Evolutionary conservation across 1,140 invertebrate species (phyloP).

Genomic region (Atopsyche davidsoni): DNA sequence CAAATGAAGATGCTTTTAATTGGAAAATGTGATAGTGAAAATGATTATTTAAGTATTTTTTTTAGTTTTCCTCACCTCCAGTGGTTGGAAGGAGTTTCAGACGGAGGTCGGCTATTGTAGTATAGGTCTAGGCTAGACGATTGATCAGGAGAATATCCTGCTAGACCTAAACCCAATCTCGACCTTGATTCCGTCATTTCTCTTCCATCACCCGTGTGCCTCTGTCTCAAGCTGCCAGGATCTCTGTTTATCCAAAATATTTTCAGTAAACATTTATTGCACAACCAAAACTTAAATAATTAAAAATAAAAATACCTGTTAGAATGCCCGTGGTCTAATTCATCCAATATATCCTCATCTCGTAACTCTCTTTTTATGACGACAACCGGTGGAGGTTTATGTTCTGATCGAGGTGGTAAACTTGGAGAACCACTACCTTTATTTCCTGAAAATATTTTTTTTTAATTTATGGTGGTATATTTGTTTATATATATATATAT

Average conservation of each 20-base stretch:
- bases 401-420: conserved; percentile 63
- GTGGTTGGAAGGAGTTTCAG: conserved; percentile 35
- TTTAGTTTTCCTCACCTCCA: conserved; percentile 28
- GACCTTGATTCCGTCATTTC: conserved; percentile 58
- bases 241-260: conserved; percentile 16
- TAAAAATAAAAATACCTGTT: conserved; percentile 45
- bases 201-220: conserved; percentile 57
- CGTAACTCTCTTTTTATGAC: conserved; percentile 87
- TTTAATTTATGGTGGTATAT: no score
- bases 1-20: no score
- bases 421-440: conserved; percentile 61
- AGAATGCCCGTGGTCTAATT: conserved; percentile 45
- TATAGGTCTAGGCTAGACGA: conserved; percentile 72
- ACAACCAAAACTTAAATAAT: conserved; percentile 13
- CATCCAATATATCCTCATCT: conserved; percentile 69
- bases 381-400: conserved; percentile 86
- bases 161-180: conserved; percentile 60
- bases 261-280: neutral
- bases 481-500: no score
- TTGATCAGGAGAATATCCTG: conserved; percentile 47
- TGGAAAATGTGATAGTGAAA: no score
- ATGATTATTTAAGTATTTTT: no score
- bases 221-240: conserved; percentile 24
- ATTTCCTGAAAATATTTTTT: conserved; percentile 47
- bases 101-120: conserved; percentile 67